Evolutionary conservation across 1,140 invertebrate species (phyloP), one percentile per base, ranked within the genome.

Genomic region (Zaprionus nigranus): DNA sequence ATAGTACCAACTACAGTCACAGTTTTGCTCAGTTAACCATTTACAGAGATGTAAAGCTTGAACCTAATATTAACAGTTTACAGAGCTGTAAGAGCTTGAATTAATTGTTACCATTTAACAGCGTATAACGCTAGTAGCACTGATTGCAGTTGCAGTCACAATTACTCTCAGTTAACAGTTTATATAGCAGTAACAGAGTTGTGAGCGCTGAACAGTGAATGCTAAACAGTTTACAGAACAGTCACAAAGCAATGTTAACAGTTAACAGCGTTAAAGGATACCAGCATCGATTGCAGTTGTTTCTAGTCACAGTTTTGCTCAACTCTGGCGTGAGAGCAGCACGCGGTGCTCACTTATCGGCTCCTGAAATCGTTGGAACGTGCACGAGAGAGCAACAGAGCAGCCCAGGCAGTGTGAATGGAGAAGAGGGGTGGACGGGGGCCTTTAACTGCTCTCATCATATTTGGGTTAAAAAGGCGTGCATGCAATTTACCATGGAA

Each of bases 391-490:
- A 62, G 28, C 30, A n/a, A n/a, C n/a, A n/a, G n/a, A n/a, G n/a
- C n/a, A n/a, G n/a, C n/a, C n/a, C n/a, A 9, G 65, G 43, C 20
- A 30, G 60, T 40, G 28, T 13, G 6, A 0, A n/a, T 6, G 13
- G 2, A 0, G 13, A 40, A 49, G 46, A 11, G 9, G 17, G 17
- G 17, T 0, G 3, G 46, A 0, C 1, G 46, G 9, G 12, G 46
- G 5, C 40, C 9, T 34, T 24, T 51, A 53, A 38, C 24, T 34
- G 54, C 28, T 65, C 53, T 58, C 43, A 72, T 81, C 64, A 76
- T 86, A 85, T 86, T 85, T 85, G 82, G 82, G 82, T 85, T 85
- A 85, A 86, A 86, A 79, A 85, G 82, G 82, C 82, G 82, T 85
- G 78, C 82, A 85, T 75, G 82, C 82, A 85, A 85, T 85, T 85